Evolutionary conservation across 1,140 invertebrate species (phyloP).

Genomic region (Cyclina sinensis): DNA sequence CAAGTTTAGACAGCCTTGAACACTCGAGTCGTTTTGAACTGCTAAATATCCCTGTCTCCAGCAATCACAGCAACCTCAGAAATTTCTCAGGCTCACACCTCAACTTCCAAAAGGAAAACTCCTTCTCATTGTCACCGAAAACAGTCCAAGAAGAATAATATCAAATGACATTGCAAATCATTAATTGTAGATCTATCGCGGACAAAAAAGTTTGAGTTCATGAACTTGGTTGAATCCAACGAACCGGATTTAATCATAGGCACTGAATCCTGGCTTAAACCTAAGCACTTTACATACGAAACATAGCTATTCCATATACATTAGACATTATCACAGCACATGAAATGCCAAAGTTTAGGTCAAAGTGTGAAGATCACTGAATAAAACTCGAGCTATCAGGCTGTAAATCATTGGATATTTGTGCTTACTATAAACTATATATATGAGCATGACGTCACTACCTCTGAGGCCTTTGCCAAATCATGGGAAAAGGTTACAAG

Average conservation of each 20-base stretch:
- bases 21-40: neutral
- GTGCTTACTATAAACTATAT: slow-evolving; percentile 35
- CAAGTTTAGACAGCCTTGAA: neutral
- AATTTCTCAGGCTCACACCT: no score
- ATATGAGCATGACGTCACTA: no score
- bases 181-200: no score
- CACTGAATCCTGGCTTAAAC: slow-evolving; percentile 47
- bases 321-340: slow-evolving; percentile 1
- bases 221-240: no score
- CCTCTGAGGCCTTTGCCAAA: no score
- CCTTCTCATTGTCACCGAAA: neutral
- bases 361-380: slow-evolving; percentile 42
- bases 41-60: neutral
- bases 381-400: slow-evolving; percentile 18
- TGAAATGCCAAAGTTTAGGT: slow-evolving; percentile 45
- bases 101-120: neutral
- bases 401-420: neutral
- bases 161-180: no score
- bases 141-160: slow-evolving; percentile 5
- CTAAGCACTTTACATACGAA: slow-evolving; percentile 47
- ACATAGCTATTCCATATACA: no score
- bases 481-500: no score
- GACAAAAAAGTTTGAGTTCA: no score
- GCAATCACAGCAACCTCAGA: neutral
- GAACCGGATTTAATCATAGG: no score